These are phyloP conservation scores for Astatoreochromis straeleni DNA, from an alignment of 2,113 vertebrate genomes.

Conservation along the genomic window DNA sequence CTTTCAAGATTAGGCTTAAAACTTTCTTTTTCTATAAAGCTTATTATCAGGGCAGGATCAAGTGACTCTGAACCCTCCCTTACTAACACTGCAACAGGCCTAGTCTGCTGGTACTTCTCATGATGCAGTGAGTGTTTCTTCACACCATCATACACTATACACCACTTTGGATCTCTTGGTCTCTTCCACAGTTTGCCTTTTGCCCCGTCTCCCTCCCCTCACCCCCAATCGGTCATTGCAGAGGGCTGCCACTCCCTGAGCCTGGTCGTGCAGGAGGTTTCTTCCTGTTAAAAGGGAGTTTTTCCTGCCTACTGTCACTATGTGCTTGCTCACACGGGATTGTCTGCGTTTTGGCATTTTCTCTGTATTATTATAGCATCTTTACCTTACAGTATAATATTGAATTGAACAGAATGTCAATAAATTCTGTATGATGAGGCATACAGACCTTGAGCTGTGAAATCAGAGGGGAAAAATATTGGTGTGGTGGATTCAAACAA, in stretches of 20 bases:
- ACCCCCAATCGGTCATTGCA: not conserved
- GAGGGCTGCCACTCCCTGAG: not conserved
- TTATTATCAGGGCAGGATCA: not conserved
- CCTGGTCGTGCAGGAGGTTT: not conserved
- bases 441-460: not conserved
- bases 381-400: not conserved
- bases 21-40: not conserved
- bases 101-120: not conserved
- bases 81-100: not conserved
- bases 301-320: not conserved
- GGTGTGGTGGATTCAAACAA: not conserved
- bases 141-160: not conserved
- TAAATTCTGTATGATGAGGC: not conserved
- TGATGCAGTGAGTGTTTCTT: not conserved
- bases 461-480: not conserved
- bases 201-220: accelerated
- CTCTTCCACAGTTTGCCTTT: not conserved
- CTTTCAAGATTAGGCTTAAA: not conserved
- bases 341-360: not conserved
- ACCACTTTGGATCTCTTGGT: not conserved
- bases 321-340: accelerated
- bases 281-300: not conserved
- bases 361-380: not conserved
- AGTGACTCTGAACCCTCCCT: not conserved
- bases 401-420: not conserved